Evolutionary conservation across 2,113 vertebrate genomes (phyloP).

Genomic region (Brachirus orientalis): DNA sequence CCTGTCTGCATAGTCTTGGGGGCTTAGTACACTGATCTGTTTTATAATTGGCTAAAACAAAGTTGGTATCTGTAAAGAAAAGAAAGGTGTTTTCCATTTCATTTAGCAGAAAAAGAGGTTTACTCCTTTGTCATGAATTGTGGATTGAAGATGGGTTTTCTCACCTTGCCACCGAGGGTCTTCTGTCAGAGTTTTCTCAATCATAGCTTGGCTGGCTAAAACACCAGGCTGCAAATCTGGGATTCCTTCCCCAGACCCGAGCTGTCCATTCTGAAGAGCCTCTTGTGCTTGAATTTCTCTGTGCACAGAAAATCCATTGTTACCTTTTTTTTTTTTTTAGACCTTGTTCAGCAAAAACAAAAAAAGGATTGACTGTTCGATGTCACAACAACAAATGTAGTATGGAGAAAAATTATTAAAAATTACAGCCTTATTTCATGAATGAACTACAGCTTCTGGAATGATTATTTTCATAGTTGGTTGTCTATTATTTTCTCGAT

Average conservation of each 20-base stretch:
- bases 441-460: no score
- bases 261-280: conserved; percentile 89
- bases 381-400: no score
- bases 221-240: conserved; percentile 90
- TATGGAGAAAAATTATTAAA: no score
- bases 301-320: background rate
- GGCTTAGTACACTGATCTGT: conserved; percentile 94
- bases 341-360: background rate
- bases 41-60: conserved; percentile 94
- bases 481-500: no score
- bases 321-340: background rate
- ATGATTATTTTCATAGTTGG: no score
- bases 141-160: background rate
- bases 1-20: conserved; percentile 92
- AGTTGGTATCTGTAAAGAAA: conserved; percentile 86
- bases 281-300: conserved; percentile 95
- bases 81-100: background rate
- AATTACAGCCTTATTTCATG: no score
- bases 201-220: conserved; percentile 93
- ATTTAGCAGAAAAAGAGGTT: background rate
- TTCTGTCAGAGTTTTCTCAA: conserved; percentile 91
- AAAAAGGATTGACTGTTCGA: no score
- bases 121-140: background rate
- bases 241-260: conserved; percentile 84
- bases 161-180: conserved; percentile 92